Base-by-base conservation (phyloP, 2,113 vertebrate genomes). In the Muscicapa adusta region DNA sequence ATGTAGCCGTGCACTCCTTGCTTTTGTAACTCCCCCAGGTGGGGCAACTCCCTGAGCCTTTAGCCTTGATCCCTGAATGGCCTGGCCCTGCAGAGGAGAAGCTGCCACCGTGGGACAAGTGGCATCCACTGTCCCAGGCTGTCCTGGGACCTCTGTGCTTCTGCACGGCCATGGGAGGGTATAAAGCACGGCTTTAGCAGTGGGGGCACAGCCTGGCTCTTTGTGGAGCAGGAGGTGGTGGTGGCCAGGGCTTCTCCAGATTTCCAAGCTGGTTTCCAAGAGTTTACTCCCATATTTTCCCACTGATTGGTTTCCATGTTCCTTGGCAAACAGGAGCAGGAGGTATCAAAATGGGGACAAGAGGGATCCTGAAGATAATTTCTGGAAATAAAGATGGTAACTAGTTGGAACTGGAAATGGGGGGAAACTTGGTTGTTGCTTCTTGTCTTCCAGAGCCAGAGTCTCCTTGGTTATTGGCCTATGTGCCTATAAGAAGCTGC, bases 401-500 rank as follows among this genome's bases (percentile, higher is more conserved):
- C 17, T 48, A 9, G 50, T 34, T 3, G 26, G 20, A 68, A 36
- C 12, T 10, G 19, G 18, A 63, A 51, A 34, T 10, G 12, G 9
- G 33, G 8, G 11, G 26, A 23, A 58, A 33, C 20, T 73, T 80
- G 6, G 9, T 18, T 63, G 34, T 16, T 79, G 6, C 15, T n/a
- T 24, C n/a, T 77, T 91, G 45, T 71, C 43, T 96, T 96, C 14
- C 91, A 98, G 87, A 45, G 89, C 54, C 47, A 5, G 77, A 53
- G 24, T 54, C 43, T 66, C 71, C 93, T 56, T 91, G 95, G 95
- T 54, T 81, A 47, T 71, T 71, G 1, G 97, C 98, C 2, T 98
- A 98, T 53, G 95, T 97, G 18, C 98, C 98, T 7, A 28, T 98
- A 84, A 98, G 96, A 89, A 98, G 97, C 87, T 98, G 98, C 89